These are phyloP conservation scores for Zaprionus vittiger DNA, from an alignment of 1,140 invertebrate genomes.

Conservation along the genomic window DNA sequence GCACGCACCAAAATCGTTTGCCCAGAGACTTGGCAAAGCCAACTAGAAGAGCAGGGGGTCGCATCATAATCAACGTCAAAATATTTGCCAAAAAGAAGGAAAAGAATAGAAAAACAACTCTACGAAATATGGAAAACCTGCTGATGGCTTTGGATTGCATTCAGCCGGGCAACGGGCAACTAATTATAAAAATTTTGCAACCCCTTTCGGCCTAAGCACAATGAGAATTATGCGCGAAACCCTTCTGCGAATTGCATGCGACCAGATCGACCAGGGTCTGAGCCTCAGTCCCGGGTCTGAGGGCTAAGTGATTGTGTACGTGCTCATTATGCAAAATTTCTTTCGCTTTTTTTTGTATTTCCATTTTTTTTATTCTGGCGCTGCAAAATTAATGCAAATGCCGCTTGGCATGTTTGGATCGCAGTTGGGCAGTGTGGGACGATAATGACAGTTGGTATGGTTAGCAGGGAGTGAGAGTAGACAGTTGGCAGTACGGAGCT, in stretches of 20 bases:
- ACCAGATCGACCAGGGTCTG: slow-evolving; percentile 25
- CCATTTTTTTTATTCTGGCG: slow-evolving; percentile 17
- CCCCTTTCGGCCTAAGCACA: slow-evolving; percentile 49
- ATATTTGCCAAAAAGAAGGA: slow-evolving; percentile 68
- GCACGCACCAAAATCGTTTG: slow-evolving; percentile 83
- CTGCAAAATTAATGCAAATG: slow-evolving; percentile 78
- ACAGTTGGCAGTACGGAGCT: slow-evolving; percentile 21
- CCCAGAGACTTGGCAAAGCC: slow-evolving; percentile 27
- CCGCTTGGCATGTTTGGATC: slow-evolving; percentile 30
- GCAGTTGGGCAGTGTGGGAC: slow-evolving; percentile 46
- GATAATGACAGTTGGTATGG: slow-evolving; percentile 58
- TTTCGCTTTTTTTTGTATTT: slow-evolving; percentile 44
- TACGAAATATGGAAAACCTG: slow-evolving; percentile 49
- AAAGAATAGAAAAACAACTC: slow-evolving; percentile 33
- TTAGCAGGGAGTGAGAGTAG: not conserved
- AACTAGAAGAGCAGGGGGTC: slow-evolving; percentile 17
- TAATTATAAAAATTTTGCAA: slow-evolving; percentile 82
- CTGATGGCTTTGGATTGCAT: slow-evolving; percentile 52
- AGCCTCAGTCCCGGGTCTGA: slow-evolving; percentile 43
- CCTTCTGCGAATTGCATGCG: slow-evolving; percentile 72
- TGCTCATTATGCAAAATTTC: slow-evolving; percentile 83
- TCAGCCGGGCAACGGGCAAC: slow-evolving; percentile 75
- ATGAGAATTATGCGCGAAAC: slow-evolving; percentile 56
- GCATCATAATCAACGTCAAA: slow-evolving; percentile 77
- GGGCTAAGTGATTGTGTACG: slow-evolving; percentile 81